These are phyloP conservation scores for Raja brachyura DNA, from an alignment of 2,113 vertebrate genomes.

Conservation along the genomic window DNA sequence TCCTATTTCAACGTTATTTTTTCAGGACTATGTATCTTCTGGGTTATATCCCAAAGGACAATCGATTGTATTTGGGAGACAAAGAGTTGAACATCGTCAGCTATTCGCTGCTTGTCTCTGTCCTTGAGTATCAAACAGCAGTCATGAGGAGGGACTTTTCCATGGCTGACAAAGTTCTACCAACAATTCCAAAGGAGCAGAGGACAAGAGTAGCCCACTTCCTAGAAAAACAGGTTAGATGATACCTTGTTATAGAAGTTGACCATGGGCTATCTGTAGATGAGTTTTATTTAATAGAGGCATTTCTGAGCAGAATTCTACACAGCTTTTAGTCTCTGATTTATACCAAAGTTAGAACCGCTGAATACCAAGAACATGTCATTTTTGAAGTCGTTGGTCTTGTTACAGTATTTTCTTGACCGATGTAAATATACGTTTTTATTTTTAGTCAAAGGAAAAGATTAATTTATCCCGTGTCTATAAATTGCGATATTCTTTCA, in stretches of 20 bases:
- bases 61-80: constrained; percentile 91
- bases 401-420: not conserved
- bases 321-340: not conserved
- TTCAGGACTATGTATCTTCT: constrained; percentile 93
- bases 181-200: constrained; percentile 96
- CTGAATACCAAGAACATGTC: not conserved
- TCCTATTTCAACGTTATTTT: constrained; percentile 38
- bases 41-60: constrained; percentile 97
- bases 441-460: not conserved
- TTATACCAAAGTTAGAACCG: not conserved
- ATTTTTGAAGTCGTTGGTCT: not conserved
- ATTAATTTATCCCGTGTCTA: not conserved
- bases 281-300: not conserved
- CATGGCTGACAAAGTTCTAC: constrained; percentile 96
- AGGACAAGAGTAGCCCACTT: constrained; percentile 95
- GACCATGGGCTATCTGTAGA: not conserved
- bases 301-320: not conserved
- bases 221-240: constrained; percentile 87
- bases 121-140: constrained; percentile 94
- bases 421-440: not conserved
- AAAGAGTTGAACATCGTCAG: constrained; percentile 97
- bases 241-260: not conserved
- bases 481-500: too few relatives aligned
- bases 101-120: constrained; percentile 89
- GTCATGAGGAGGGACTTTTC: constrained; percentile 95